These are phyloP conservation scores for Dunckerocampus dactyliophorus DNA, from an alignment of 2,113 vertebrate genomes.

Conservation along the genomic window DNA sequence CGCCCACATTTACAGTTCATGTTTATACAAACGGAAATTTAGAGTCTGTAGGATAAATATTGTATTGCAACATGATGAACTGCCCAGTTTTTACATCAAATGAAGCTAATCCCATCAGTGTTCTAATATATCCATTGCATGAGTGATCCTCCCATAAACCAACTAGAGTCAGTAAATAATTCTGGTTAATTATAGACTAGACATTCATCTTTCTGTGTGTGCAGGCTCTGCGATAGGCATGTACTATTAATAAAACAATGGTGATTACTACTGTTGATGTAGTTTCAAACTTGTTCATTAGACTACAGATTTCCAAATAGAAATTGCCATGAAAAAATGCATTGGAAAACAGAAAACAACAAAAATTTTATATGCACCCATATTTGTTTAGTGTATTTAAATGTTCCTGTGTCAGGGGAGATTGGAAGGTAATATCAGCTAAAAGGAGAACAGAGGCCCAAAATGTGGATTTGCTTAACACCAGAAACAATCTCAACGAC, in stretches of 20 bases:
- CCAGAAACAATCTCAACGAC: too few species aligned
- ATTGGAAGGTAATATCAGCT: constrained; percentile 24
- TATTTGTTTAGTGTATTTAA: constrained; percentile 1
- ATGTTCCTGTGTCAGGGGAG: constrained; percentile 4
- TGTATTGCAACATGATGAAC: constrained; percentile 48
- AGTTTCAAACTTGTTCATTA: constrained; percentile 61
- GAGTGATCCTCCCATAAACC: constrained; percentile 68
- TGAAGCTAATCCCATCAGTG: constrained; percentile 65
- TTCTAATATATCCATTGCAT: constrained; percentile 76
- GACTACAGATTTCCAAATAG: constrained; percentile 49
- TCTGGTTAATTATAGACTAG: constrained; percentile 72
- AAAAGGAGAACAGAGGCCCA: constrained; percentile 5
- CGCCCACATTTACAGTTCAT: background rate
- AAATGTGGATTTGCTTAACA: constrained; percentile 1
- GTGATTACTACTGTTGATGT: constrained; percentile 55
- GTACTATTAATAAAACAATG: constrained; percentile 69
- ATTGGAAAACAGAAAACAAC: constrained; percentile 19
- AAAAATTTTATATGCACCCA: background rate
- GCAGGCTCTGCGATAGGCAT: constrained; percentile 47
- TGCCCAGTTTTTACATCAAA: constrained; percentile 63
- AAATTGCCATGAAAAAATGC: constrained; percentile 52
- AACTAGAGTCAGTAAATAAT: constrained; percentile 70
- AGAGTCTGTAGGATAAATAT: constrained; percentile 39
- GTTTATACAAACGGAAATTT: constrained; percentile 9
- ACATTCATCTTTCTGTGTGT: constrained; percentile 71